A percentile compares a stretch with the other conserved stretches of the same genome.
Evolutionary conservation across 2,888 invertebrate genomes (phyloP).

Genomic region (Loripinus fragilis): DNA sequence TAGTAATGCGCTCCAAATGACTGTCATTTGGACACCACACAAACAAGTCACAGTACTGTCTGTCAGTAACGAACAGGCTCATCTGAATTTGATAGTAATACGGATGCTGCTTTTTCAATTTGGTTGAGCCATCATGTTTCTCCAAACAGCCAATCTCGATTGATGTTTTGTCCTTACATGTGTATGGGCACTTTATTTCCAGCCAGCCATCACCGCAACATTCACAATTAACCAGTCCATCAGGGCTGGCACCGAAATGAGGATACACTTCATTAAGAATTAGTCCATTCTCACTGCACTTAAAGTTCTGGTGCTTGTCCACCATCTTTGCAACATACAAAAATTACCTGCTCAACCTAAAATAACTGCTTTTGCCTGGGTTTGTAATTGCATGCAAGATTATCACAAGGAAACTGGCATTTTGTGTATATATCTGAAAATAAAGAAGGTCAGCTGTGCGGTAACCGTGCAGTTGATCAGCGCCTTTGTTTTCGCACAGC

Average conservation of each 20-base stretch:
- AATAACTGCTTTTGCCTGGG: too few species aligned
- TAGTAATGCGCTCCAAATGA: conserved; percentile 8
- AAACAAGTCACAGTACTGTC: conserved; percentile 28
- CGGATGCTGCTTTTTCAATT: conserved; percentile 23
- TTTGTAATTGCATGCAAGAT: too few species aligned
- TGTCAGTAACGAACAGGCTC: conserved; percentile 17
- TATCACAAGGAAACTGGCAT: too few species aligned
- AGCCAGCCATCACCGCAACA: background rate
- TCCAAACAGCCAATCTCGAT: background rate
- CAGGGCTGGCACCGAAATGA: conserved; percentile 32
- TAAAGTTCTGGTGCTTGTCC: conserved; percentile 23
- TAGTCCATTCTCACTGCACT: conserved; percentile 12
- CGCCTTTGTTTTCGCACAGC: too few species aligned
- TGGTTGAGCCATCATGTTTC: background rate
- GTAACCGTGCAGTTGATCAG: too few species aligned
- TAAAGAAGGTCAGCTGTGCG: too few species aligned
- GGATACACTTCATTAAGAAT: conserved; percentile 21
- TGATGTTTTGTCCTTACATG: conserved; percentile 6
- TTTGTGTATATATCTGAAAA: too few species aligned
- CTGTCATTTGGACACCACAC: background rate
- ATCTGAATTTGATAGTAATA: conserved; percentile 30
- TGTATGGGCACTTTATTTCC: conserved; percentile 28
- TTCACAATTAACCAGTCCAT: conserved; percentile 24
- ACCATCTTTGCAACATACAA: conserved; percentile 11
- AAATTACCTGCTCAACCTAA: too few species aligned